Conservation (phyloP, 1,140 invertebrate genomes). For the Neoseiulus cucumeris region DNA sequence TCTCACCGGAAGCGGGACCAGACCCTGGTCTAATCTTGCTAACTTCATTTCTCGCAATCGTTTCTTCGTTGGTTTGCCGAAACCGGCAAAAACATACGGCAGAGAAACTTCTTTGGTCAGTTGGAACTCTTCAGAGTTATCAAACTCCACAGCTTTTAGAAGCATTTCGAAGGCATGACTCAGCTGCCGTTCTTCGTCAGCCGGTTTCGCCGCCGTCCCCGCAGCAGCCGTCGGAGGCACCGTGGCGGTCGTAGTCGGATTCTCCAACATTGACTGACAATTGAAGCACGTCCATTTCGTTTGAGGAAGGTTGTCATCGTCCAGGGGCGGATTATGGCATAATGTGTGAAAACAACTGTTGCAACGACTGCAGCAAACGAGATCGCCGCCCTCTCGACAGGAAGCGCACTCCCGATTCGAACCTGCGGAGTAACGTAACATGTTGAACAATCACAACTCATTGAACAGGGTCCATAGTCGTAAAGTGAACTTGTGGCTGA, state of each 20-base stretch:
- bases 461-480: too few species aligned
- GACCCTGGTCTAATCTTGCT: constrained; percentile 44
- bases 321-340: not conserved
- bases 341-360: not conserved
- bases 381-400: not conserved
- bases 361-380: not conserved
- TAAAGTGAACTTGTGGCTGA: too few species aligned
- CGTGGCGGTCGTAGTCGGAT: too few species aligned
- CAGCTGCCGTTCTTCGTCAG: constrained; percentile 12
- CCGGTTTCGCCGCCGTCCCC: not conserved
- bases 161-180: constrained; percentile 40
- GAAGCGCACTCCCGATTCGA: not conserved
- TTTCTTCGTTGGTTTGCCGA: constrained; percentile 23
- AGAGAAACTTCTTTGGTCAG: constrained; percentile 55
- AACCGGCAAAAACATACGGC: constrained; percentile 57
- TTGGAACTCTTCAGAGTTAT: constrained; percentile 73
- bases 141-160: constrained; percentile 50
- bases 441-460: too few species aligned
- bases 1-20: constrained; percentile 58
- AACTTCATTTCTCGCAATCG: constrained; percentile 27
- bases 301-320: not conserved
- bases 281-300: constrained; percentile 4
- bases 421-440: not conserved
- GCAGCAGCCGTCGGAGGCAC: not conserved
- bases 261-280: not conserved